phyloP scores from a whole-genome alignment of 2,797 vertebrate genomes.

The Carduelis carduelis region DNA sequence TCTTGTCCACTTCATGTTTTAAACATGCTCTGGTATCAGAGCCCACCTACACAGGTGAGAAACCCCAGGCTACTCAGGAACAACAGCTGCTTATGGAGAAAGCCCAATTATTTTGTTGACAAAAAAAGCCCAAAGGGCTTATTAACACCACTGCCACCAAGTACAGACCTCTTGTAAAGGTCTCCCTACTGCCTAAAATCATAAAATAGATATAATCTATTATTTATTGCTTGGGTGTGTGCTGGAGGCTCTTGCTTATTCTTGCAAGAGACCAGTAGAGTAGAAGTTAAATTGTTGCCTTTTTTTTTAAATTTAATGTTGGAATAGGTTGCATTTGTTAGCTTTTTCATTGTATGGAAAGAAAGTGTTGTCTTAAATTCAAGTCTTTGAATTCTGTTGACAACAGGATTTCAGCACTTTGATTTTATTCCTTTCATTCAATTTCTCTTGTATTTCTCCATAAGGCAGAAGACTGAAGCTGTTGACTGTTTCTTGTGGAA shows the following conservation, averaged over 20 bases:
- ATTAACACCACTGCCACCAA: background rate
- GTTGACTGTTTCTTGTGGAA: background rate
- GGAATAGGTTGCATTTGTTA: fast-evolving
- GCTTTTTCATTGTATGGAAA: fast-evolving
- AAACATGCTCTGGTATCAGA: background rate
- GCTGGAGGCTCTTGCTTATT: fast-evolving
- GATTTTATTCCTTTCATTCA: background rate
- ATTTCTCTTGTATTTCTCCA: background rate
- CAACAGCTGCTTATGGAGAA: background rate
- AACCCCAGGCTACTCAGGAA: background rate
- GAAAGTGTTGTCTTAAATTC: background rate
- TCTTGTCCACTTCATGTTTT: background rate
- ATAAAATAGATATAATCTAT: background rate
- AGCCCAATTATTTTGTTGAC: background rate
- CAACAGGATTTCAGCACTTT: background rate
- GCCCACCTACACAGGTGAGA: background rate
- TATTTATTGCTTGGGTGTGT: background rate
- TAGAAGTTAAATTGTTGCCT: background rate
- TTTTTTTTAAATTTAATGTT: fast-evolving
- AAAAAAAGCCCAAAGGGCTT: background rate
- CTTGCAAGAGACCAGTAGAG: background rate
- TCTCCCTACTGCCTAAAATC: background rate
- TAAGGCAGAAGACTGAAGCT: background rate
- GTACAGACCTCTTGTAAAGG: background rate
- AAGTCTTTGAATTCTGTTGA: background rate